phyloP scores from a whole-genome alignment of 2,113 vertebrate species.

The Phoenicopterus ruber region DNA sequence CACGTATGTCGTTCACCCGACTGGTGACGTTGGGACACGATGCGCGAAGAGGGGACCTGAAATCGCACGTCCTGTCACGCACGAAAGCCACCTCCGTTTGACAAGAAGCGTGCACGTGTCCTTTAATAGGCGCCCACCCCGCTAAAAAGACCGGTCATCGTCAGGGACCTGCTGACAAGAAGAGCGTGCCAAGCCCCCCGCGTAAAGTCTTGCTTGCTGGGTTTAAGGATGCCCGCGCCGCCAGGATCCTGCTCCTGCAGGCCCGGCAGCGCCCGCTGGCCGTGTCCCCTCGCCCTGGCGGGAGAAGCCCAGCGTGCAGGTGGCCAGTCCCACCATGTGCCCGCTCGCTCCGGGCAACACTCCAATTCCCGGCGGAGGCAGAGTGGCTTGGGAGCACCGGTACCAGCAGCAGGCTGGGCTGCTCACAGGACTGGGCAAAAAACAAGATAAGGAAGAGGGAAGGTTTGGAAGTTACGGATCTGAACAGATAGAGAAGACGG shows the following conservation, averaged over 20 bases:
- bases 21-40: neutral
- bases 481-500: too few species aligned
- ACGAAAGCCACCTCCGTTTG: neutral
- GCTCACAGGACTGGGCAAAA: neutral
- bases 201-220: neutral
- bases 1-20: fast-evolving
- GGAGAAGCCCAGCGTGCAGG: neutral
- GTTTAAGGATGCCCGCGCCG: neutral
- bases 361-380: neutral
- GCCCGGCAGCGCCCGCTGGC: neutral
- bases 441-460: too few species aligned
- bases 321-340: neutral
- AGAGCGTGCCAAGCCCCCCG: neutral
- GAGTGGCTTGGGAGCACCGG: neutral
- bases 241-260: neutral
- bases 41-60: neutral
- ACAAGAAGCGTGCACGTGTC: neutral
- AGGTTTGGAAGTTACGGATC: too few species aligned
- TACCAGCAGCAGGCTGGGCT: neutral
- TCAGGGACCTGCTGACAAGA: neutral
- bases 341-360: neutral
- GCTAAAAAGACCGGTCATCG: neutral
- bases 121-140: neutral
- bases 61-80: neutral
- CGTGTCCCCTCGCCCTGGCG: neutral